Conservation (phyloP, 2,797 vertebrate genomes). For the Austrolebias charrua region DNA sequence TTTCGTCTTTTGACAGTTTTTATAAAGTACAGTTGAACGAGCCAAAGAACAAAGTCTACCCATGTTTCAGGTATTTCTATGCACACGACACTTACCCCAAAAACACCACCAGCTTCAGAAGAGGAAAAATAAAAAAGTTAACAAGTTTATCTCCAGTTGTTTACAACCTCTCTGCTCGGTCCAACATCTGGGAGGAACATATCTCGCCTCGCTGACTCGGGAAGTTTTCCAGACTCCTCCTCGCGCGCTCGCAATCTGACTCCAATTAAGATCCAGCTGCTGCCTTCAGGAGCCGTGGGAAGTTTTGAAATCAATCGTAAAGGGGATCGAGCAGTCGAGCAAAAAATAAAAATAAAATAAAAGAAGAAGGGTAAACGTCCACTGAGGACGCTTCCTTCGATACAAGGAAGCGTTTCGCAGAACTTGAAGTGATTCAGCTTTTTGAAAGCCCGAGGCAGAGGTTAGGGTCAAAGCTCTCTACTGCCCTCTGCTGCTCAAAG, state of each 20-base stretch:
- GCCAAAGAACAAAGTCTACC: neutral
- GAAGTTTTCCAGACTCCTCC: conserved; percentile 52
- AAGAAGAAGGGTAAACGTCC: too few relatives aligned
- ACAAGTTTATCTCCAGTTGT: conserved; percentile 5
- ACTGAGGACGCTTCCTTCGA: neutral
- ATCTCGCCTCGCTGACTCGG: conserved; percentile 6
- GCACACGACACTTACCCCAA: neutral
- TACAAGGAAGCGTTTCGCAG: neutral
- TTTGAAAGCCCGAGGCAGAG: too few relatives aligned
- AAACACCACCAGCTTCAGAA: neutral
- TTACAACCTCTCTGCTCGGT: conserved; percentile 1
- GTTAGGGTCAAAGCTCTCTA: conserved; percentile 13
- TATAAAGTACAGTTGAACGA: neutral
- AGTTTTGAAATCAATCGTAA: accelerated
- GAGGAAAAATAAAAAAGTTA: too few relatives aligned
- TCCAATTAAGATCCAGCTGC: conserved; percentile 58
- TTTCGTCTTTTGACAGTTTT: too few relatives aligned
- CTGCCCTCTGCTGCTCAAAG: conserved; percentile 48
- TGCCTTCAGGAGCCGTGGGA: conserved; percentile 55
- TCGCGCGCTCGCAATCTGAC: conserved; percentile 54
- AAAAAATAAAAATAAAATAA: too few relatives aligned
- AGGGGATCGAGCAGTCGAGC: neutral
- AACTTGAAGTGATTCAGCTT: neutral
- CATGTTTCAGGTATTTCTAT: neutral
- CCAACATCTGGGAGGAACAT: conserved; percentile 33